phyloP scores from a whole-genome alignment of 2,113 vertebrate genomes.

The Microtus richardsoni region DNA sequence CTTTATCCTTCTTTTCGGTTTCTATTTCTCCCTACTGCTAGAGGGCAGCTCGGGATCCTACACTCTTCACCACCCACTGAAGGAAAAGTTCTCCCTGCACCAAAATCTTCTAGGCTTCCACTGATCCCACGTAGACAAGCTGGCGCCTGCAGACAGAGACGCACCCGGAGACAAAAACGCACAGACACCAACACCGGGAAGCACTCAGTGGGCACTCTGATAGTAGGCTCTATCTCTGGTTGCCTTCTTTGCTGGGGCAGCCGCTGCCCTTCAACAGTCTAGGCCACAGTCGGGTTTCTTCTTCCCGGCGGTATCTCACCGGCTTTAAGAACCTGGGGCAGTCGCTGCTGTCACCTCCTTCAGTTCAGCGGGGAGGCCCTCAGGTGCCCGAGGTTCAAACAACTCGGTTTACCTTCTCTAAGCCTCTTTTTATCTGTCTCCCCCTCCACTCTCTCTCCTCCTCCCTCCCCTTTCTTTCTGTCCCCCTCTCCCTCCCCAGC shows the following conservation, averaged over 20 bases:
- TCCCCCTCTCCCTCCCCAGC: no score
- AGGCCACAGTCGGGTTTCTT: not conserved
- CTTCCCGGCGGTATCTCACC: not conserved
- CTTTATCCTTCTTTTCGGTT: not conserved
- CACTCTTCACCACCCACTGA: not conserved
- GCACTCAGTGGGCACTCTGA: not conserved
- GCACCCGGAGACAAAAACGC: not conserved
- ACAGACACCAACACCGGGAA: not conserved
- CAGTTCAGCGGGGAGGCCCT: not conserved
- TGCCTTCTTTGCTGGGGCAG: not conserved
- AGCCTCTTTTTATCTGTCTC: no score
- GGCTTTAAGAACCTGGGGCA: not conserved
- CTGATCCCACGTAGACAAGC: slow-evolving; percentile 28
- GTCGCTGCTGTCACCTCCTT: not conserved
- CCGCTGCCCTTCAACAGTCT: rapidly evolving
- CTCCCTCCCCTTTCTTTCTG: no score
- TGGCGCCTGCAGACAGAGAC: slow-evolving; percentile 36
- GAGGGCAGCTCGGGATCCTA: not conserved
- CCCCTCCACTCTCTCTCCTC: no score
- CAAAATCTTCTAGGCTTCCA: not conserved
- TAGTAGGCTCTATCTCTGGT: not conserved
- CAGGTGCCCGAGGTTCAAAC: not conserved
- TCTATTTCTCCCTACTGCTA: not conserved
- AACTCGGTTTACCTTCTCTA: not conserved
- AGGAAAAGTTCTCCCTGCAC: not conserved